A percentile compares a stretch with the other conserved stretches of the same genome.
These are phyloP conservation scores for Ramphastos sulfuratus DNA, from an alignment of 2,113 vertebrate species.

Conservation along the genomic window DNA sequence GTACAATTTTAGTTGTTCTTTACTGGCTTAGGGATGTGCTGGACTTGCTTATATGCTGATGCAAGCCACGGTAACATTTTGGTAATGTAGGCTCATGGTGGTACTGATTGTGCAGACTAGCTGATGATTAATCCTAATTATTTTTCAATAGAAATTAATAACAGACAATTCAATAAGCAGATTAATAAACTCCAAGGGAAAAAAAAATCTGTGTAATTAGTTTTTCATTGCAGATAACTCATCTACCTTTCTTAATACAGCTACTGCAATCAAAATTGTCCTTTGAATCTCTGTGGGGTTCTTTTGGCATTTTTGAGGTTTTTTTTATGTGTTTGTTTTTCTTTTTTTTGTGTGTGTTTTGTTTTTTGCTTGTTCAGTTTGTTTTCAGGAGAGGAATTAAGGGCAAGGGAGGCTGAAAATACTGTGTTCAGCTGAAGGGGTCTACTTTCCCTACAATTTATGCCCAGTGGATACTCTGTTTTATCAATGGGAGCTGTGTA, in stretches of 20 bases:
- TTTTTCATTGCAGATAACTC: not conserved
- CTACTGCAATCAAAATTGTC: not conserved
- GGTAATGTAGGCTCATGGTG: not conserved
- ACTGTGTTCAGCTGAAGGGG: not conserved
- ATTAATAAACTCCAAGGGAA: not conserved
- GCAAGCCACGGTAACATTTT: not conserved
- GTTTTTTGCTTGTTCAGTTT: too few relatives aligned
- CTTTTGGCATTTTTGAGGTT: too few relatives aligned
- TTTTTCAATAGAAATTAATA: not conserved
- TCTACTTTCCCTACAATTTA: not conserved
- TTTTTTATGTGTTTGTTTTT: too few relatives aligned
- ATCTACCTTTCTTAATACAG: not conserved
- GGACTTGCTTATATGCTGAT: not conserved
- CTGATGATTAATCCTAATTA: not conserved
- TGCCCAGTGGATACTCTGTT: not conserved
- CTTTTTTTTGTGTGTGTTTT: too few relatives aligned
- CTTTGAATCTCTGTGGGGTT: not conserved
- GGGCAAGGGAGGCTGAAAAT: not conserved
- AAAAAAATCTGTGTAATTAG: not conserved
- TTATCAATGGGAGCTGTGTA: rapidly evolving
- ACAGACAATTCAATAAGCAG: not conserved
- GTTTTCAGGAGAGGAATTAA: not conserved
- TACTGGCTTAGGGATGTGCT: not conserved
- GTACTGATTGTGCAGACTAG: not conserved
- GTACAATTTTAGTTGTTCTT: not conserved